Evolutionary conservation across 2,797 vertebrate species (phyloP).

Genomic region (Siniperca undulata): DNA sequence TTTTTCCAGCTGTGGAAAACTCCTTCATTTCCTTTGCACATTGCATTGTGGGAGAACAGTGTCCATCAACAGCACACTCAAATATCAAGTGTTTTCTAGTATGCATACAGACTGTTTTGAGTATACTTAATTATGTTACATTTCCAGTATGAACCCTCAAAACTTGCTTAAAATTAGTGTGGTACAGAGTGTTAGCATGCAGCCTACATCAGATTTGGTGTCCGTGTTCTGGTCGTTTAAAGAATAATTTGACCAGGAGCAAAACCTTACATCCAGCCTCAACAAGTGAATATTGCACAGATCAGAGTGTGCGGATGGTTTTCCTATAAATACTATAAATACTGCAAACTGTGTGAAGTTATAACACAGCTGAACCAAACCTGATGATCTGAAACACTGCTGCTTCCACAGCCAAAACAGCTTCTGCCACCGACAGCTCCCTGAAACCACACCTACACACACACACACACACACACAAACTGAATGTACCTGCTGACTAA

Average conservation of each 20-base stretch:
- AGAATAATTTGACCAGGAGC: background rate
- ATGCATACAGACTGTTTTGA: too few species aligned
- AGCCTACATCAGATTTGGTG: too few species aligned
- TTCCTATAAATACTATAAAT: too few species aligned
- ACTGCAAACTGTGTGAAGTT: background rate
- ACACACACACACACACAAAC: slow-evolving; percentile 5
- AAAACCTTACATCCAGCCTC: too few species aligned
- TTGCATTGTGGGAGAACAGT: background rate
- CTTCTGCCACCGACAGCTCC: slow-evolving; percentile 85
- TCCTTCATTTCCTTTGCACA: background rate
- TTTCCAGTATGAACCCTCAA: too few species aligned
- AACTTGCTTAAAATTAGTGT: too few species aligned
- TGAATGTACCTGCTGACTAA: background rate
- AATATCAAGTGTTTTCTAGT: too few species aligned
- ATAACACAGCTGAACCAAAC: slow-evolving; percentile 38
- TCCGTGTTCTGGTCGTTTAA: background rate
- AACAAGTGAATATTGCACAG: too few species aligned
- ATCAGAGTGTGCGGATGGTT: background rate
- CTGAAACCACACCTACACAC: slow-evolving; percentile 79
- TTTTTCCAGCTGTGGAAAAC: too few species aligned
- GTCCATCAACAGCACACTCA: background rate
- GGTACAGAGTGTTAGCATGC: too few species aligned
- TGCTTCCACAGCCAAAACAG: slow-evolving; percentile 74
- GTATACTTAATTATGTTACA: too few species aligned
- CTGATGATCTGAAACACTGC: slow-evolving; percentile 80